phyloP scores from a whole-genome alignment of 1,140 invertebrate species.

The Macrosteles quadrilineatus region DNA sequence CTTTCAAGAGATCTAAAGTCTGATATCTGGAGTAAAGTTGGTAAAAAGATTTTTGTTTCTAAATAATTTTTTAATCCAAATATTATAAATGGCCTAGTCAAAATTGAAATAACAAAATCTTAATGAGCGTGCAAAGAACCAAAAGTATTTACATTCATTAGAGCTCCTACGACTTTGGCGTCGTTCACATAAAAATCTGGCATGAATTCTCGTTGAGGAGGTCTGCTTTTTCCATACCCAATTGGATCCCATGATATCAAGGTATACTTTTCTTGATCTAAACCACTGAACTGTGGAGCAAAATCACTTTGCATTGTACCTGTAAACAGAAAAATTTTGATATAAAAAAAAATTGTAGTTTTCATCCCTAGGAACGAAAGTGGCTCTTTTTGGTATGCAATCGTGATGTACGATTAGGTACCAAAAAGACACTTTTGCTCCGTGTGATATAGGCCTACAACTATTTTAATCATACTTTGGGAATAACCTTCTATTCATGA shows the following conservation, averaged over 20 bases:
- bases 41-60: too few species aligned
- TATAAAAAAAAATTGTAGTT: not conserved
- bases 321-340: conserved; percentile 40
- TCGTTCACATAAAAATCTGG: conserved; percentile 73
- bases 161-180: conserved; percentile 64
- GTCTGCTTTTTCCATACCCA: conserved; percentile 82
- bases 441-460: too few species aligned
- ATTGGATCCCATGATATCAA: conserved; percentile 86
- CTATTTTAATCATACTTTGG: too few species aligned
- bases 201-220: conserved; percentile 70
- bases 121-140: too few species aligned
- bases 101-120: too few species aligned
- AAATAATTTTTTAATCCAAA: too few species aligned
- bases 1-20: too few species aligned
- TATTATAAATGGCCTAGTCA: too few species aligned
- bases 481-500: not conserved
- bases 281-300: conserved; percentile 70
- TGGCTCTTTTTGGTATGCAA: not conserved
- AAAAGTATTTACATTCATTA: conserved; percentile 66
- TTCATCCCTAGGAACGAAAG: too few species aligned
- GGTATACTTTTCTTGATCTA: conserved; percentile 69
- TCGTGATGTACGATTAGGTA: too few species aligned
- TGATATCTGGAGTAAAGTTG: too few species aligned
- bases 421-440: too few species aligned
- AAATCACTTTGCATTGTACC: conserved; percentile 79